phyloP scores from a whole-genome alignment of 2,888 invertebrate species.

The Tyria jacobaeae region DNA sequence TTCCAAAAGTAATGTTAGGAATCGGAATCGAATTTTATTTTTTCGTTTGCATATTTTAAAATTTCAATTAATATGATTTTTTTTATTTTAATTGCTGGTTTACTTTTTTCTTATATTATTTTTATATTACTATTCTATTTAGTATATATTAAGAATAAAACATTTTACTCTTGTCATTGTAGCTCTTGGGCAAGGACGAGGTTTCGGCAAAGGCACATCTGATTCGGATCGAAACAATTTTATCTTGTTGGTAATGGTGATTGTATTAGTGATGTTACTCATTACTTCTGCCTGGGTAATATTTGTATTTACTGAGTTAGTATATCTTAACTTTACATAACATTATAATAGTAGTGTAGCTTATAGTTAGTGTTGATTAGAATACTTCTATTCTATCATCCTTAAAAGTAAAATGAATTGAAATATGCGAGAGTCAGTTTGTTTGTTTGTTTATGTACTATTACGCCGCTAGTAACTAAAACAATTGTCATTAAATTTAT shows the following conservation, averaged over 20 bases:
- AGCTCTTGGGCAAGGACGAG: not conserved
- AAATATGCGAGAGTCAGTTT: too few species aligned
- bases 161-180: not conserved
- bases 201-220: conserved; percentile 1
- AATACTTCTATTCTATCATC: not conserved
- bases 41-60: too few species aligned
- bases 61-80: too few species aligned
- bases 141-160: not conserved
- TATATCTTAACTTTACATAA: not conserved
- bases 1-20: too few species aligned
- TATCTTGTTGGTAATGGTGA: conserved; percentile 10
- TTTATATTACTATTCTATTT: too few species aligned
- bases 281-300: conserved; percentile 5
- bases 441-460: too few species aligned
- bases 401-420: too few species aligned
- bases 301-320: conserved; percentile 9
- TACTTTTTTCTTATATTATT: too few species aligned
- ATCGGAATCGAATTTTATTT: too few species aligned
- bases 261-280: conserved; percentile 8
- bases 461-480: too few species aligned
- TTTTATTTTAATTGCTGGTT: not conserved
- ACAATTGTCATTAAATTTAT: too few species aligned
- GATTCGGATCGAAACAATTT: conserved; percentile 14
- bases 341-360: not conserved
- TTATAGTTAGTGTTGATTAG: not conserved